Percentiles rank a stretch among this genome's conserved stretches.
These are phyloP conservation scores for Australoheros scitulus DNA, from an alignment of 2,113 vertebrate species.

Conservation along the genomic window DNA sequence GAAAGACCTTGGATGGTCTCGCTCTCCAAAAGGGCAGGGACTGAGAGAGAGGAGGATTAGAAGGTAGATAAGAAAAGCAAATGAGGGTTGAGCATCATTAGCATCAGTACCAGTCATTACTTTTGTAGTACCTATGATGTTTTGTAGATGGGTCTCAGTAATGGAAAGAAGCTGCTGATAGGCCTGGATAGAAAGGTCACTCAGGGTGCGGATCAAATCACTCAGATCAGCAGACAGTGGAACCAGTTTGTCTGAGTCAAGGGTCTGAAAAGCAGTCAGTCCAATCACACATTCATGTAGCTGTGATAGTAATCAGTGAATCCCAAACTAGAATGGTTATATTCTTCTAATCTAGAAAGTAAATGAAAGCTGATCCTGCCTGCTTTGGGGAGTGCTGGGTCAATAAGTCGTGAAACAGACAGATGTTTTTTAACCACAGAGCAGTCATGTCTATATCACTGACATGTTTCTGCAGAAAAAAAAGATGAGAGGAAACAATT, in stretches of 20 bases:
- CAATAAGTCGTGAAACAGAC: constrained; percentile 79
- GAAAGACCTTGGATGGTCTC: constrained; percentile 80
- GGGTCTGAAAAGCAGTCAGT: constrained; percentile 29
- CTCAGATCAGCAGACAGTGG: constrained; percentile 63
- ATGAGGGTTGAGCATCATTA: not conserved
- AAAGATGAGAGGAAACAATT: not conserved
- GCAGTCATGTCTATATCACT: constrained; percentile 70
- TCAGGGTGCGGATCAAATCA: constrained; percentile 65
- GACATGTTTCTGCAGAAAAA: constrained; percentile 74
- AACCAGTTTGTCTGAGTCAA: constrained; percentile 45
- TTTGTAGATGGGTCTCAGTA: constrained; percentile 75
- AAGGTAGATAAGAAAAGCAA: not conserved
- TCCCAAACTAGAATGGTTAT: not conserved
- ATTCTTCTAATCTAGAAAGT: not conserved
- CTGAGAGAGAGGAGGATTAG: constrained; percentile 54
- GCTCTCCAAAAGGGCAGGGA: constrained; percentile 81
- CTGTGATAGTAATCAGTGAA: not conserved
- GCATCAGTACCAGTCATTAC: not conserved
- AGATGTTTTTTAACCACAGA: constrained; percentile 82
- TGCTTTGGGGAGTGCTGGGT: constrained; percentile 73
- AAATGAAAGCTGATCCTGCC: constrained; percentile 36
- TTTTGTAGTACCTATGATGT: constrained; percentile 75
- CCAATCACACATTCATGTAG: not conserved
- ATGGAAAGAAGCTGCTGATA: constrained; percentile 84
- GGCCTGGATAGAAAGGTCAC: constrained; percentile 80